Base-by-base conservation (phyloP, 2,797 vertebrate genomes). In the Selene dorsalis region DNA sequence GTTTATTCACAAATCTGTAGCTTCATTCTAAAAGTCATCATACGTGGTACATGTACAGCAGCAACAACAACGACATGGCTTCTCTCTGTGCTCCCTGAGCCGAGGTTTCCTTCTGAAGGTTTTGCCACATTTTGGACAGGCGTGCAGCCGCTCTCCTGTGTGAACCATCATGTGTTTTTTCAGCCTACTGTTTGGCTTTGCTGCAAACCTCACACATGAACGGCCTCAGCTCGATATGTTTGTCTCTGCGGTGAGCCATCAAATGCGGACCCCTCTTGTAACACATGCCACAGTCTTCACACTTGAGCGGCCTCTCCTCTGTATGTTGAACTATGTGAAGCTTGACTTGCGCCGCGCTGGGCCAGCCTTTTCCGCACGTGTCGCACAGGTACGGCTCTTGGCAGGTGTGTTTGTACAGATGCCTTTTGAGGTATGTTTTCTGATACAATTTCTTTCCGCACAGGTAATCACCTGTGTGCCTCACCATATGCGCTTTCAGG, bases 321-420 rank as follows among this genome's bases (percentile, higher is more conserved):
- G 69, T 61, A 14, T 76, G 82, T 3, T 81, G 57, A 11, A 88
- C 11, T 83, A 82, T 77, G 79, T 87, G 81, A 2, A 55, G 28
- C 38, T 43, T 80, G 43, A 87, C 76, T 30, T 83, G 75, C 2
- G 84, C 69, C 0, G 6, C 32, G 4, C 12, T 85, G 9, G 71
- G 79, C 74, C 75, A 81, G 41, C 81, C 83, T 35, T 79, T 87
- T 8, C 87, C 79, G 4, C 84, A 79, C 0, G 60, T 80, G n/a
- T 84, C 83, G 0, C 86, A 87, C 17, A 87, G 59, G 73, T 84
- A 86, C 1, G 55, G 77, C 22, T 79, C 61, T 3, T 80, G 48
- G 24, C 84, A 82, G 0, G 59, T 77, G 74, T 89, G 81, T 74
- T 83, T 88, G 0, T 83, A 59, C 68, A 83, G 48, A 35, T 86